Evolutionary conservation across 2,888 invertebrate genomes (phyloP).

Genomic region (Cotesia congregata): DNA sequence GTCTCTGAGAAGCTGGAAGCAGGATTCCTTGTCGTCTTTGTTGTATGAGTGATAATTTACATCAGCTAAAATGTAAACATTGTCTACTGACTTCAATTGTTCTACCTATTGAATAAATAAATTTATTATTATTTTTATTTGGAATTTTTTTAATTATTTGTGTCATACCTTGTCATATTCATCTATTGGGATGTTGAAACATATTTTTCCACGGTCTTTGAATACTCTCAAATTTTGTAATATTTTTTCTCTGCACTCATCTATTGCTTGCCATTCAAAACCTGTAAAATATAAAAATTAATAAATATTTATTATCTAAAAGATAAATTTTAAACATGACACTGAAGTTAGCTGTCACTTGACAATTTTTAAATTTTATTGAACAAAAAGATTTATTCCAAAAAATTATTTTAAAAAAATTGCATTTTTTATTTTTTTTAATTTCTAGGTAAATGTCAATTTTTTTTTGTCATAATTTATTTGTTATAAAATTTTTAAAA

Average conservation of each 20-base stretch:
- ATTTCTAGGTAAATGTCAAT: no score
- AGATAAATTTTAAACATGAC: no score
- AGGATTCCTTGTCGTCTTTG: slow-evolving; percentile 45
- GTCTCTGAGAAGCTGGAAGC: slow-evolving; percentile 51
- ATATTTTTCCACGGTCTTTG: slow-evolving; percentile 59
- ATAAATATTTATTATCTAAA: neutral
- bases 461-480: no score
- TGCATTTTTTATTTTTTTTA: no score
- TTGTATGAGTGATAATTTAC: slow-evolving; percentile 50
- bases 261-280: slow-evolving; percentile 61
- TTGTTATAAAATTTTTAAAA: no score
- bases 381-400: no score
- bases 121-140: neutral
- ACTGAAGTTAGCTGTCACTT: no score
- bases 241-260: slow-evolving; percentile 58
- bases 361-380: no score
- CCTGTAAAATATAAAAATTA: slow-evolving; percentile 46
- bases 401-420: no score
- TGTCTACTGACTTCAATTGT: slow-evolving; percentile 60
- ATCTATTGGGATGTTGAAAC: slow-evolving; percentile 52
- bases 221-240: slow-evolving; percentile 48
- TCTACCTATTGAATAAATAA: slow-evolving; percentile 48
- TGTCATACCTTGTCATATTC: slow-evolving; percentile 54
- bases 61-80: slow-evolving; percentile 56
- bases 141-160: neutral